Base-by-base conservation (phyloP, 1,140 invertebrate genomes). In the Bombus picipes region DNA sequence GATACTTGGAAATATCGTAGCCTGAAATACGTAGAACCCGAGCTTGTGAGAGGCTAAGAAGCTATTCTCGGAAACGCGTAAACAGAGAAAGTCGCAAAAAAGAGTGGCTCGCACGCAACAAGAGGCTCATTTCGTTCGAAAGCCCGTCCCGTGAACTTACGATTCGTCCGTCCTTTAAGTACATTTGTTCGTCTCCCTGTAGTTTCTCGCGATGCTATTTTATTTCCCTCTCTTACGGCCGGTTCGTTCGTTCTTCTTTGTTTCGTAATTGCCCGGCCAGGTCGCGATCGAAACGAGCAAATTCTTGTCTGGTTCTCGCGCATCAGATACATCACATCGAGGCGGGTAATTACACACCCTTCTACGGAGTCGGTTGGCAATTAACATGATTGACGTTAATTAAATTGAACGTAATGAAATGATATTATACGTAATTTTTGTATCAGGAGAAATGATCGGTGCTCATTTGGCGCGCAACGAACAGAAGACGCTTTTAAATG, bases 321-420 rank as follows among this genome's bases (percentile, higher is more conserved):
- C 76, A 73, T 80, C 76, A 39, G 82, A 71, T 71, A 43, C 66
- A 71, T 59, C 82, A 37, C 65, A 71, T 78, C 39, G 22, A 59
- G 41, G n/a, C 75, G 62, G 81, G 75, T 80, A 80, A 85, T 85
- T 85, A 65, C 76, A 80, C 39, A 65, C 83, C 68, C 76, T 79
- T 84, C 39, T 59, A 59, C 41, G 66, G 76, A 47, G 9, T 34
- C 76, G 39, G 82, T 3, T 28, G 5, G 66, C 83, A 84, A 84
- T 84, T 85, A 85, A 62, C 83, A 80, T 85, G 83, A 85, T 79
- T 80, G 83, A 85, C 83, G 83, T 84, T 84, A 84, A 84, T 84
- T 84, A 84, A 79, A 84, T 79, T 84, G 83, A 84, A 79, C 66
- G 75, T 79, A 79, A 73, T 80, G 76, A 65, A 62, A 85, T 13